A percentile compares a stretch with the other conserved stretches of the same genome.
These are phyloP conservation scores for Schizotus pectinicornis DNA, from an alignment of 2,888 invertebrate species.

Conservation along the genomic window DNA sequence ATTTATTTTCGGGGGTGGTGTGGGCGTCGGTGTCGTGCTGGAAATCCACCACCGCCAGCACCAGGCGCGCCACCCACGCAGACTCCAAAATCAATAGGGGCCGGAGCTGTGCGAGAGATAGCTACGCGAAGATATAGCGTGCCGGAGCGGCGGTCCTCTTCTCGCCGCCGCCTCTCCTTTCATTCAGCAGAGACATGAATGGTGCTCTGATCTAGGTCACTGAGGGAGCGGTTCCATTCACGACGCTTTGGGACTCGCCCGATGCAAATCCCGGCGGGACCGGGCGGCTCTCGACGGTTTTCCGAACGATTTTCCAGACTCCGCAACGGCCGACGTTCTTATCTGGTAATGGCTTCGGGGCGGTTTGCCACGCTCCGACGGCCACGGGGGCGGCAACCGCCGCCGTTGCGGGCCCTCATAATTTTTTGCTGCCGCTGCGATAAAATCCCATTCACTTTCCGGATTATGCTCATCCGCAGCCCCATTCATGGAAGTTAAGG, in stretches of 20 bases:
- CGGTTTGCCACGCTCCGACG: neutral
- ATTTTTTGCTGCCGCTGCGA: no score
- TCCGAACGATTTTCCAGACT: neutral
- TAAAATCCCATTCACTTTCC: no score
- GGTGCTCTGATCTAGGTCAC: constrained; percentile 49
- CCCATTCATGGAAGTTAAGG: no score
- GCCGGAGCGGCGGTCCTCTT: constrained; percentile 27
- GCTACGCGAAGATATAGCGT: constrained; percentile 20
- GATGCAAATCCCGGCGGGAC: constrained; percentile 14
- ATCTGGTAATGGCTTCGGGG: neutral
- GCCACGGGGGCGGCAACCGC: neutral
- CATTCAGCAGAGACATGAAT: constrained; percentile 54
- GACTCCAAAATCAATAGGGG: constrained; percentile 43
- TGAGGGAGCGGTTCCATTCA: constrained; percentile 46
- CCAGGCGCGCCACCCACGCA: constrained; percentile 21
- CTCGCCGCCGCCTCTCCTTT: constrained; percentile 38
- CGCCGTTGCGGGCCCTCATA: no score
- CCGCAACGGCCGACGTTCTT: neutral
- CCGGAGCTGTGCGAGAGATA: constrained; percentile 18
- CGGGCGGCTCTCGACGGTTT: constrained; percentile 9
- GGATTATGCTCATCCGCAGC: no score
- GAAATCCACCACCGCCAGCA: constrained; percentile 27
- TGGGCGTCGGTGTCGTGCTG: constrained; percentile 33
- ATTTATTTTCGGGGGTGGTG: constrained; percentile 30
- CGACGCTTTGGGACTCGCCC: constrained; percentile 26